Evolutionary conservation across 2,888 invertebrate species (phyloP), one percentile per base, ranked within the genome.

Genomic region (Salpingus planirostris): DNA sequence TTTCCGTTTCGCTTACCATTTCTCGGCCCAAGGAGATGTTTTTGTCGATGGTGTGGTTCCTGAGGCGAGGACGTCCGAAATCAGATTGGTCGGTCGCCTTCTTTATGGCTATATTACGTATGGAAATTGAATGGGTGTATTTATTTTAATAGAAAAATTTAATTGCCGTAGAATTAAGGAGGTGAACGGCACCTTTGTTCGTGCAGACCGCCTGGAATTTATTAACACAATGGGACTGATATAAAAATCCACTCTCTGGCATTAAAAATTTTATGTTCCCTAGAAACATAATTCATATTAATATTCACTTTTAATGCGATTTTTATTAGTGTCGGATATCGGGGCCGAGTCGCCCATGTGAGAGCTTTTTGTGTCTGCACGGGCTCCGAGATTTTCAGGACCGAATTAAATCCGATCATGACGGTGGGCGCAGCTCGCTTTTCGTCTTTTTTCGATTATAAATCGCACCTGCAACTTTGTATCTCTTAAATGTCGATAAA

Each of bases 81-180:
- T 18, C 18, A 18, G 18, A 31, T 11, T 24, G 28, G 13, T 28
- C 27, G 28, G 29, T 29, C n/a, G n/a, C n/a, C 33, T 37, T 15
- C 27, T 33, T 36, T 33, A 37, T 37, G 5, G 33, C 32, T 29
- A 26, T 30, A 37, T 37, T 52, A 48, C 46, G 37, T 52, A 50
- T 50, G 53, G 50, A 51, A 53, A 55, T 51, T 43, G 33, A 50
- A 47, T 42, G 44, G 47, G 46, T 47, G 39, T 49, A 50, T 53
- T 54, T 49, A 53, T 55, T 51, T 50, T 49, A 54, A 54, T 55
- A 52, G 53, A 53, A 54, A 54, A 52, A 49, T 49, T 52, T 54
- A 54, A 55, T 54, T 53, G 49, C 54, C 46, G 42, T 44, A 35
- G 50, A 47, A 45, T 47, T 47, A 49, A 41, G 38, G 40, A 42